Evolutionary conservation across 2,113 vertebrate genomes (phyloP).

Genomic region (Paracanthobrama guichenoti): DNA sequence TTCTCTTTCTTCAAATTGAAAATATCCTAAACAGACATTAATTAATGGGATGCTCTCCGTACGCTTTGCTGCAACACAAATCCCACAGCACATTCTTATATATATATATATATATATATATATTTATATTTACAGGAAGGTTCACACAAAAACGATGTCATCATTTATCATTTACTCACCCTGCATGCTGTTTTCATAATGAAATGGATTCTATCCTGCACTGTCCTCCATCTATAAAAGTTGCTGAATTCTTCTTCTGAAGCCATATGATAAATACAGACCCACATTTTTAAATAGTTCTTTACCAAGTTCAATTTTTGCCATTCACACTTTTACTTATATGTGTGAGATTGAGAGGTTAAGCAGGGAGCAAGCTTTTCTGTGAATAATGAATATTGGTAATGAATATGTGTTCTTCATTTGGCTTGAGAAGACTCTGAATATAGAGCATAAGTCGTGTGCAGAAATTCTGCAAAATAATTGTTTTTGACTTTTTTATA

Average conservation of each 20-base stretch:
- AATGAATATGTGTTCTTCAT: background rate
- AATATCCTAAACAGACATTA: background rate
- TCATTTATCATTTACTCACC: background rate
- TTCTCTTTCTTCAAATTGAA: constrained; percentile 14
- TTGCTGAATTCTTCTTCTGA: background rate
- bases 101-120: background rate
- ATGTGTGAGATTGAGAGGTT: background rate
- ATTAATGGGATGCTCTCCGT: background rate
- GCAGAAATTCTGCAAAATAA: background rate
- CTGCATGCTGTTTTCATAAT: background rate
- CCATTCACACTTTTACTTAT: background rate
- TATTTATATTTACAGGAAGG: background rate
- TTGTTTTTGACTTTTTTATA: background rate
- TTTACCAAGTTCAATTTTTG: background rate
- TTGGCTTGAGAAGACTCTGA: background rate
- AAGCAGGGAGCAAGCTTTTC: background rate
- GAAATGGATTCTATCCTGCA: background rate
- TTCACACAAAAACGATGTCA: background rate
- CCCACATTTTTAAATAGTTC: background rate
- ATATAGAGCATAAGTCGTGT: background rate
- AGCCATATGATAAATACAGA: background rate
- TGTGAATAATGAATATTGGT: background rate
- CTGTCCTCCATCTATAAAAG: background rate
- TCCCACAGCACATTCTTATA: background rate
- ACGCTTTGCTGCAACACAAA: background rate